Base-by-base conservation (phyloP, 2,797 vertebrate species). In the Gorsachius magnificus region DNA sequence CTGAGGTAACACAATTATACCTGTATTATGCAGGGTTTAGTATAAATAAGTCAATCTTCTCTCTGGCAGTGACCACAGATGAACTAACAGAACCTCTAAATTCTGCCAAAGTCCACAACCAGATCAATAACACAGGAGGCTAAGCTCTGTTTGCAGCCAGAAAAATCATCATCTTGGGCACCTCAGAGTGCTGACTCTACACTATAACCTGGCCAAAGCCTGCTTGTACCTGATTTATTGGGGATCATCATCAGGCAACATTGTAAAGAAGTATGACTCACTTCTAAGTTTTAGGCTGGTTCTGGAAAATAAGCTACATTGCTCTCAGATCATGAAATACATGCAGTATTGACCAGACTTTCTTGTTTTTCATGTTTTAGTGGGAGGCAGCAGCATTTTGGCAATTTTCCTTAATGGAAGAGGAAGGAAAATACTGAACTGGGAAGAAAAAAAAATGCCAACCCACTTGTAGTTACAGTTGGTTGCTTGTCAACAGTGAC, bases 391-490 rank as follows among this genome's bases (percentile, higher is more conserved):
- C 17, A 82, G 58, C n/a, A 57, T 61, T 89, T 83, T 85, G 84
- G 81, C 70, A 82, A 58, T 79, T 94, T 92, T 95, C n/a, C 50
- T 87, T 84, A 86, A 83, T 75, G 63, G 61, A 86, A 90, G 84
- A 89, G 53, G 58, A 96, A 94, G 57, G 61, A 89, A 92, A 94
- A 91, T 45, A 82, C 68, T 6, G 8, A 89, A 89, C 53, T 75
- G 43, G 58, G 50, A 69, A 78, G 50, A 91, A 89, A 93, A 93
- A 89, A 81, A 89, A 84, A 64, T 20, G 31, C 41, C 89, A 95
- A 60, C 57, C 78, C 74, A 81, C 70, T 76, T 84, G 81, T 58
- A 68, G 50, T 78, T 83, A 91, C 66, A 26, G 45, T 35, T 79
- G 60, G 45, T 81, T 64, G n/a, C 54, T 75, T 96, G 74, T 94